A percentile compares a stretch with the other conserved stretches of the same genome.
These are phyloP conservation scores for Saiga tatarica DNA, from an alignment of 2,113 vertebrate species.

Conservation along the genomic window DNA sequence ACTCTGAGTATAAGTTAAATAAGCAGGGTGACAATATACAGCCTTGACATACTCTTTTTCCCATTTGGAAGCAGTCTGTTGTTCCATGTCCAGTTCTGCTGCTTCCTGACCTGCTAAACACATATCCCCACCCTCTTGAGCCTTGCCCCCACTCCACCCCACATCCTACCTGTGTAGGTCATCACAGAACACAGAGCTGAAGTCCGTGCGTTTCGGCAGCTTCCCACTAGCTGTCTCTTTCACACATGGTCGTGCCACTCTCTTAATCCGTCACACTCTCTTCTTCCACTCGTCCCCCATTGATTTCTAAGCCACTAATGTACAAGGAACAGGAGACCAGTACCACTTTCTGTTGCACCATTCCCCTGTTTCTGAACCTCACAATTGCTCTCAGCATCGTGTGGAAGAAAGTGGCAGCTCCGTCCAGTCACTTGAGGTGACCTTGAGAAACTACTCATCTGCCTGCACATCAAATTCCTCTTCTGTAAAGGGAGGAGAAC, in stretches of 20 bases:
- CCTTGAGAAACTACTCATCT: background rate
- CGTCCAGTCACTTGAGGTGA: background rate
- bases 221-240: background rate
- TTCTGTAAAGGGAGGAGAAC: constrained; percentile 23
- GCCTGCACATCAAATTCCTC: constrained; percentile 28
- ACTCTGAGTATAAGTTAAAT: too few relatives aligned
- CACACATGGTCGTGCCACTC: background rate
- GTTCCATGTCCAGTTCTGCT: too few relatives aligned
- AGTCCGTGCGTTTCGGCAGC: background rate
- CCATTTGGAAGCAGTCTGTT: too few relatives aligned
- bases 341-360: background rate
- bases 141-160: background rate
- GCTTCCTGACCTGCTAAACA: background rate
- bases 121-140: background rate
- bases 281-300: background rate
- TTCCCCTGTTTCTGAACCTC: background rate
- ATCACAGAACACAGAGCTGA: background rate
- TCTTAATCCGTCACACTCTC: background rate
- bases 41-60: too few relatives aligned
- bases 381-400: background rate
- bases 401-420: constrained; percentile 20
- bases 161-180: background rate
- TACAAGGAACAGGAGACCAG: background rate
- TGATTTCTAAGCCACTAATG: background rate
- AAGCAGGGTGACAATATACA: too few relatives aligned